These are phyloP conservation scores for Amphiprion percula DNA, from an alignment of 2,113 vertebrate species.

Conservation along the genomic window DNA sequence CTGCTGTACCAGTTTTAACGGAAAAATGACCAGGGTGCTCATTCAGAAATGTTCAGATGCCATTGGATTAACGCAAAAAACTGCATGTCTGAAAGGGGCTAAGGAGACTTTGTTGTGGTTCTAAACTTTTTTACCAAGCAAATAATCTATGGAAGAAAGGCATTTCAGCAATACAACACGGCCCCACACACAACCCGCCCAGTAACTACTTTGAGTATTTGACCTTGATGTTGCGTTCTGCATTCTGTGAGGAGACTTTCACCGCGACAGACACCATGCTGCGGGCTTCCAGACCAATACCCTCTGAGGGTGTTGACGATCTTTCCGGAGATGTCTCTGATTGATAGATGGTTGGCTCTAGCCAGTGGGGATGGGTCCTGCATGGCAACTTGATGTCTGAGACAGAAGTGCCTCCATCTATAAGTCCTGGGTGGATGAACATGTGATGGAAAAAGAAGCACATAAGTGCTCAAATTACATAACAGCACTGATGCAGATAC, in stretches of 20 bases:
- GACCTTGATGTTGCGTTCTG: constrained; percentile 94
- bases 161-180: background rate
- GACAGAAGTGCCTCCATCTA: constrained; percentile 85
- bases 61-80: too few relatives aligned
- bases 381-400: constrained; percentile 90
- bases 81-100: too few relatives aligned
- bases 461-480: background rate
- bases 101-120: too few relatives aligned
- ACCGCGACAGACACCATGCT: constrained; percentile 96
- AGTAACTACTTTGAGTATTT: background rate
- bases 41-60: too few relatives aligned
- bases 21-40: too few relatives aligned
- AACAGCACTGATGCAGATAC: background rate
- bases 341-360: constrained; percentile 94
- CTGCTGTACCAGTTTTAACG: too few relatives aligned
- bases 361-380: constrained; percentile 91
- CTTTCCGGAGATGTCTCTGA: constrained; percentile 88
- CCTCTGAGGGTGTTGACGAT: constrained; percentile 85
- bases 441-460: background rate
- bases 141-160: too few relatives aligned
- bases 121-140: too few relatives aligned
- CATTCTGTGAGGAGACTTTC: constrained; percentile 92
- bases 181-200: background rate
- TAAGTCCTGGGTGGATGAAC: constrained; percentile 80
- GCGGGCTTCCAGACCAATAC: constrained; percentile 88